Evolutionary conservation across 2,113 vertebrate species (phyloP).

Genomic region (Nanorana parkeri): DNA sequence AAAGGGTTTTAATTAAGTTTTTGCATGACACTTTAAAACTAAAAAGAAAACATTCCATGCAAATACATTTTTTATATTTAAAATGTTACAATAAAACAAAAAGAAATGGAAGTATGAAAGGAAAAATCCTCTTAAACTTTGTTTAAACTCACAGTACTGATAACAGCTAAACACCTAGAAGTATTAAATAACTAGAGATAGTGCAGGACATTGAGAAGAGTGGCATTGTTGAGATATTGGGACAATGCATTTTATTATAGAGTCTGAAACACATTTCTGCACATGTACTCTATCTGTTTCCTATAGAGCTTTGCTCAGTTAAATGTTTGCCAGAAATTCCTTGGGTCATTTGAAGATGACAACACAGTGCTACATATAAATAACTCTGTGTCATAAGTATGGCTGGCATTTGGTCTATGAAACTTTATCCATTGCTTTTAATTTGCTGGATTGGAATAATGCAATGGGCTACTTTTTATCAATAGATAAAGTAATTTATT

Average conservation of each 20-base stretch:
- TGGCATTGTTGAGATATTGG: not conserved
- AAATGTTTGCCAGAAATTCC: constrained; percentile 40
- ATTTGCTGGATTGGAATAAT: not conserved
- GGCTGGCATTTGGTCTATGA: not conserved
- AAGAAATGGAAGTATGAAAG: no score
- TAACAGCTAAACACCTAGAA: not conserved
- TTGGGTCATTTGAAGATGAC: not conserved
- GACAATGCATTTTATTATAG: constrained; percentile 36
- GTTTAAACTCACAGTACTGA: no score
- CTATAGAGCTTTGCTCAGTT: not conserved
- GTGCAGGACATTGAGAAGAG: not conserved
- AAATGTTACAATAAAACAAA: no score
- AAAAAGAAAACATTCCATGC: no score
- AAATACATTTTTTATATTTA: no score
- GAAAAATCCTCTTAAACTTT: no score
- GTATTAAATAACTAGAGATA: constrained; percentile 41
- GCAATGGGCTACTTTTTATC: no score
- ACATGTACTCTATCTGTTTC: not conserved
- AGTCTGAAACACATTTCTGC: not conserved
- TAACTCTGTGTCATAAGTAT: not conserved
- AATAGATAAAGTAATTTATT: no score
- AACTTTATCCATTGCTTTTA: constrained; percentile 6
- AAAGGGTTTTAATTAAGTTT: no score
- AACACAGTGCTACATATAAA: constrained; percentile 18
- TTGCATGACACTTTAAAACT: no score